Evolutionary conservation across 2,888 invertebrate species (phyloP), one percentile per base, ranked within the genome.

Genomic region (Athalia cordata): DNA sequence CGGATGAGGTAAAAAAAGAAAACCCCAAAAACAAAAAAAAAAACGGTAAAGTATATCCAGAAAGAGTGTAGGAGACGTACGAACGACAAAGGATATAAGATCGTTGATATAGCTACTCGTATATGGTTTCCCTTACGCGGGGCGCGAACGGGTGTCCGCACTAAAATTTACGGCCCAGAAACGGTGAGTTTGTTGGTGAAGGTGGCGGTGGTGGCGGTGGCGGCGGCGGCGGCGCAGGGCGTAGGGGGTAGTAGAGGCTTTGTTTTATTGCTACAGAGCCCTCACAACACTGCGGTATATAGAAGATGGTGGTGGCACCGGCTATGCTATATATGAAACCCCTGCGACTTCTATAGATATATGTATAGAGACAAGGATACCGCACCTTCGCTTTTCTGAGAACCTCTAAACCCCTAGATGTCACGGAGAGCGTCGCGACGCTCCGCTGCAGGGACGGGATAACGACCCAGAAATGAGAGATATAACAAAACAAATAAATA

Each of bases 81-180:
- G 29, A 29, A 29, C 29, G 29, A 29, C 29, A 29, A 29, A 29
- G 29, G 29, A 29, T 29, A 29, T 29, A 29, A 29, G 29, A 29
- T 29, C 29, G 29, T 29, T 29, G 29, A 29, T 29, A 29, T 29
- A 29, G 29, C 29, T 55, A 55, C 55, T 11, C 55, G n/a, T n/a
- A 11, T 11, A 7, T 9, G 55, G 11, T 55, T n/a, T 55, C 11
- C n/a, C 11, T n/a, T 4, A n/a, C 11, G 55, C 43, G 57, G 59
- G 57, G 59, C 59, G 72, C 57, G 72, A 72, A 72, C 64, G 59
- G 45, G 72, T 72, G 72, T 72, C 72, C 72, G 72, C 52, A 57
- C 72, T 59, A 59, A 72, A 72, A 72, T 72, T 72, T 72, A 72
- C 72, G 57, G 72, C 52, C 72, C 59, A 72, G 72, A 72, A 72